These are phyloP conservation scores for Scomber japonicus DNA, from an alignment of 2,113 vertebrate genomes.

Conservation along the genomic window DNA sequence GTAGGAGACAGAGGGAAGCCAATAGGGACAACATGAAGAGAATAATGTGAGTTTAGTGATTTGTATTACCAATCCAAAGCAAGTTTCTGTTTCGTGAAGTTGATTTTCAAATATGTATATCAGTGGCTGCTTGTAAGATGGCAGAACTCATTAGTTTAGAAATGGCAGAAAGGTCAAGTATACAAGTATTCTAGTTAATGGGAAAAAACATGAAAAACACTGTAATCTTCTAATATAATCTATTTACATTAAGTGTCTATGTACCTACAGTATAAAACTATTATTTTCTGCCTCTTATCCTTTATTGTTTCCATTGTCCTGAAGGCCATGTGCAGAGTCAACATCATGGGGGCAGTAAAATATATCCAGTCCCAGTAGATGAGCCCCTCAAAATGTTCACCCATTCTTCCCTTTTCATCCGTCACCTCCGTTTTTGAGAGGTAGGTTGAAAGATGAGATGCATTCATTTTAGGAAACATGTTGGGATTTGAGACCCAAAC, in stretches of 20 bases:
- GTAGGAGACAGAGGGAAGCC: background rate
- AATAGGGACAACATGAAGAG: background rate
- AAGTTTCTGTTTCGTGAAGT: slow-evolving; percentile 1
- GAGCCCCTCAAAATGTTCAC: background rate
- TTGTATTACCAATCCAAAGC: background rate
- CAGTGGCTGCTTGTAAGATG: background rate
- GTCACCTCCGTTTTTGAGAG: slow-evolving; percentile 52
- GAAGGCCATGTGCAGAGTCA: background rate
- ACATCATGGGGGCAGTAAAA: slow-evolving; percentile 6
- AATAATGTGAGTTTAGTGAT: background rate
- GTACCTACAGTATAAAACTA: slow-evolving; percentile 59
- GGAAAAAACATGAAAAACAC: slow-evolving; percentile 37
- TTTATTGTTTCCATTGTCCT: slow-evolving; percentile 21
- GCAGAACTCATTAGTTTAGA: background rate
- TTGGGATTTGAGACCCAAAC: slow-evolving; percentile 13
- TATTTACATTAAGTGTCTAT: slow-evolving; percentile 28
- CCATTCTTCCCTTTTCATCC: background rate
- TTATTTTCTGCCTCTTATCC: slow-evolving; percentile 7
- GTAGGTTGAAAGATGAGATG: slow-evolving; percentile 56
- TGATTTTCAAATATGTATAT: background rate
- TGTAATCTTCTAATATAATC: slow-evolving; percentile 18
- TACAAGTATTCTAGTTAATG: slow-evolving; percentile 10
- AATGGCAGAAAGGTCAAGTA: background rate
- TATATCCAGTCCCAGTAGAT: background rate
- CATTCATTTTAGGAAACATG: slow-evolving; percentile 33